Conservation (phyloP, 2,888 invertebrate species). For the Artemia sinica region DNA sequence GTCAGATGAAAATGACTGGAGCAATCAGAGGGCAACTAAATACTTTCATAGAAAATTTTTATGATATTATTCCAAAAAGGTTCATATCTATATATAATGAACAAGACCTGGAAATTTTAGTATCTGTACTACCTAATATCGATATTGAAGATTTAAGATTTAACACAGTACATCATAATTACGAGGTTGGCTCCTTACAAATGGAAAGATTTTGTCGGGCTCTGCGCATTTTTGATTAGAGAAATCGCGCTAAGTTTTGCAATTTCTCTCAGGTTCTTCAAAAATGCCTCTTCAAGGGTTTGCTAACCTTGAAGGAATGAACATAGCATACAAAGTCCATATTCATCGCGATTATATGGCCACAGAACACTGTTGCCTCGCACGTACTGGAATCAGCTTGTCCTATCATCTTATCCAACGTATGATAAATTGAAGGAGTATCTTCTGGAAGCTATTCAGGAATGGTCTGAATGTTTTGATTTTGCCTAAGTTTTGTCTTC, state of each 20-base stretch:
- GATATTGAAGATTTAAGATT: conserved; percentile 74
- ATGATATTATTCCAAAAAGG: conserved; percentile 76
- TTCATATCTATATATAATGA: conserved; percentile 82
- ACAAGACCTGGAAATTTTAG: conserved; percentile 70
- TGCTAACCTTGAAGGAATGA: conserved; percentile 73
- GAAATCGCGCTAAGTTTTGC: conserved; percentile 74
- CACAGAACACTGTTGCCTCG: conserved; percentile 80
- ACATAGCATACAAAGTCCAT: conserved; percentile 78
- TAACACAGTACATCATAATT: conserved; percentile 78
- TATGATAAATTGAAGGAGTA: conserved; percentile 69
- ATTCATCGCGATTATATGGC: conserved; percentile 73
- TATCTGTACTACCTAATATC: conserved; percentile 71
- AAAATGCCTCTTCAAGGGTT: conserved; percentile 80
- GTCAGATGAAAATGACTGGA: conserved; percentile 84
- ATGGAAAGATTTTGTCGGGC: conserved; percentile 89
- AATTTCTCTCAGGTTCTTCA: conserved; percentile 79
- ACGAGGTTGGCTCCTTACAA: conserved; percentile 65
- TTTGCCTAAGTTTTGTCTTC: conserved; percentile 47
- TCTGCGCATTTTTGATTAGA: conserved; percentile 68
- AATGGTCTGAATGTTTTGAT: conserved; percentile 82
- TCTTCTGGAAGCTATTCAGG: conserved; percentile 67
- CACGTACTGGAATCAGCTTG: conserved; percentile 80
- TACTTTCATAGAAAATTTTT: conserved; percentile 70
- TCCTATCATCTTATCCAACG: conserved; percentile 75
- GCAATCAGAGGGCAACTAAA: conserved; percentile 65